These are phyloP conservation scores for Cataglyphis hispanica DNA, from an alignment of 1,140 invertebrate genomes.

Conservation along the genomic window DNA sequence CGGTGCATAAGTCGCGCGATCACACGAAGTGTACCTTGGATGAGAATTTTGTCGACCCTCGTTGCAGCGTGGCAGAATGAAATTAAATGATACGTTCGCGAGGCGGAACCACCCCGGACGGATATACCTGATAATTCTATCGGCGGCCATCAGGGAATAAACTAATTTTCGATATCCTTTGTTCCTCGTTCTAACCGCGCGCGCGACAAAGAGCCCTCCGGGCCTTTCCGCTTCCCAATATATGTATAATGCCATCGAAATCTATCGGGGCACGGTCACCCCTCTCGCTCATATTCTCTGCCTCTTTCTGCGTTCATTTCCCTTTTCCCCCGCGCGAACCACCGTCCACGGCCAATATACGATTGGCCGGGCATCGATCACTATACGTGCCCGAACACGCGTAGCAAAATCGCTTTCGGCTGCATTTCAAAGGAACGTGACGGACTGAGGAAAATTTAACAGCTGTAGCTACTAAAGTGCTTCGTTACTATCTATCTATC, in stretches of 20 bases:
- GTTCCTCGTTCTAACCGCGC: constrained; percentile 53
- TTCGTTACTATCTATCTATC: constrained; percentile 30
- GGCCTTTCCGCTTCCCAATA: constrained; percentile 36
- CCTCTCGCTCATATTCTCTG: background rate
- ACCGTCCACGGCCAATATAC: constrained; percentile 43
- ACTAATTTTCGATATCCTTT: constrained; percentile 74
- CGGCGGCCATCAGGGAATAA: constrained; percentile 71
- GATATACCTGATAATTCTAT: constrained; percentile 73
- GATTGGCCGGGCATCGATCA: constrained; percentile 54
- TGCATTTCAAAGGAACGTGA: constrained; percentile 55
- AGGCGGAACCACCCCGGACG: constrained; percentile 52
- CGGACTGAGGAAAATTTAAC: constrained; percentile 49
- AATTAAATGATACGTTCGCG: constrained; percentile 70
- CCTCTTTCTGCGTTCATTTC: background rate
- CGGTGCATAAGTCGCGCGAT: constrained; percentile 19
- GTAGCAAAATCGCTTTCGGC: constrained; percentile 44
- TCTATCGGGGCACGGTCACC: constrained; percentile 28
- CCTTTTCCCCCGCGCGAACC: constrained; percentile 6
- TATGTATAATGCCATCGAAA: constrained; percentile 51
- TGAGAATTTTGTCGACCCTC: constrained; percentile 26
- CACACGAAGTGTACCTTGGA: background rate
- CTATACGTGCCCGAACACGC: background rate
- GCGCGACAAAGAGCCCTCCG: constrained; percentile 56
- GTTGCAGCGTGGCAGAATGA: constrained; percentile 50
- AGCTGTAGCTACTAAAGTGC: constrained; percentile 48